A percentile compares a stretch with the other conserved stretches of the same genome.
Evolutionary conservation across 2,888 invertebrate species (phyloP).

Genomic region (Netelia virgata): DNA sequence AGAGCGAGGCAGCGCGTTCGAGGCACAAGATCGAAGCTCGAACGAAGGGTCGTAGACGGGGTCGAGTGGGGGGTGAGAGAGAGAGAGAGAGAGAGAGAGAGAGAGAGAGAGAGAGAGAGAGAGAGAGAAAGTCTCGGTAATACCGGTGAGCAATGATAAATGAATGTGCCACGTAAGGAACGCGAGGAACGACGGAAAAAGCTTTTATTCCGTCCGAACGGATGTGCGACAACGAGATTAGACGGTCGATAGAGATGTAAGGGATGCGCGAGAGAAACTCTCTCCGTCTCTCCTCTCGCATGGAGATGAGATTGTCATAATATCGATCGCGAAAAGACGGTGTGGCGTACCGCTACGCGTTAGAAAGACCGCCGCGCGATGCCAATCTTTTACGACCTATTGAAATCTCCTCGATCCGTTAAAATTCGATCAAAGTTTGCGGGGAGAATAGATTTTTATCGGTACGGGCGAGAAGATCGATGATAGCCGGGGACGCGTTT

Average conservation of each 20-base stretch:
- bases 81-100: background rate
- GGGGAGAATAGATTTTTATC: conserved; percentile 36
- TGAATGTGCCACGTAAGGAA: conserved; percentile 16
- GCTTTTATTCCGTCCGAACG: conserved; percentile 44
- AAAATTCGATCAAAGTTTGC: conserved; percentile 26
- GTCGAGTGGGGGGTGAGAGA: background rate
- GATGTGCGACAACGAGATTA: conserved; percentile 51
- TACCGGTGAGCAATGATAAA: conserved; percentile 44
- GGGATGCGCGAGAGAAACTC: conserved; percentile 8
- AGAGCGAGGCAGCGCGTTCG: background rate
- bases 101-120: background rate
- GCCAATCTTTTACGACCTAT: conserved; percentile 53
- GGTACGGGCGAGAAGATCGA: conserved; percentile 10
- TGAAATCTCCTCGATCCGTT: conserved; percentile 27
- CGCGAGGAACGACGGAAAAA: background rate
- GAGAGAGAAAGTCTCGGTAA: conserved; percentile 18
- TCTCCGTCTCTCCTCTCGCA: conserved; percentile 31
- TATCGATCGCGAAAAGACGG: conserved; percentile 20
- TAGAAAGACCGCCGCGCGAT: conserved; percentile 26
- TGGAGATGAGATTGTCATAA: conserved; percentile 53
- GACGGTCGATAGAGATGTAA: conserved; percentile 32
- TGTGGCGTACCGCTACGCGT: background rate
- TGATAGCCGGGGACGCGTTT: background rate
- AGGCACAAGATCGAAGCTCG: conserved; percentile 2
- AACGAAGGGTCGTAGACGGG: background rate